Evolutionary conservation across 2,888 invertebrate species (phyloP), one percentile per base, ranked within the genome.

Genomic region (Phalera bucephala): DNA sequence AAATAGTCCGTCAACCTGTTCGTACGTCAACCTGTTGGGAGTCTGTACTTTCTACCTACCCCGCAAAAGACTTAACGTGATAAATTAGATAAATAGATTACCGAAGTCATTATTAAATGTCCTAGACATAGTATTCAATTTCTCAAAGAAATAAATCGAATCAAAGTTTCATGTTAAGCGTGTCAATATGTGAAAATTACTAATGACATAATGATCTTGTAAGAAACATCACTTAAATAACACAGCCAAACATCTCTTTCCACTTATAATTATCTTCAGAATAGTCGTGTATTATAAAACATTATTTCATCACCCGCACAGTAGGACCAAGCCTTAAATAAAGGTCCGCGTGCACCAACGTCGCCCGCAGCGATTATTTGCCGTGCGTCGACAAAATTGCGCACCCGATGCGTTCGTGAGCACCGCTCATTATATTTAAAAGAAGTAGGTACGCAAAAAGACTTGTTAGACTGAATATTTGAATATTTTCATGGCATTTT

Each of bases 351-450:
- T 82, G 73, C 74, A 63, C 64, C 52, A 63, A 60, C 63, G 64
- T 52, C 61, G 74, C 82, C 78, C 51, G 60, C 51, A 80, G 88
- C 85, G 80, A 71, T 81, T 81, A 87, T 86, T 87, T 85, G 78
- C 82, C 75, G 77, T 73, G 80, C 71, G 57, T 52, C 40, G 52
- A 76, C 80, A 72, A 87, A 88, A 87, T 87, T 87, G 85, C 81
- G 75, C 72, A 53, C 61, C 68, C 75, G 38, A 34, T 52, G 32
- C 52, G 77, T 77, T 77, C 79, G 80, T 57, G 57, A 52, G 49
- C 45, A 40, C 23, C 33, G 39, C 36, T 56, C 50, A 58, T 58
- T 60, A 60, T 52, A 42, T 40, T 33, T 41, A 44, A 7, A 60
- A 47, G 46, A 52, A 55, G n/a, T n/a, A n/a, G 52, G 44, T 35